These are phyloP conservation scores for Tipula lateralis DNA, from an alignment of 2,888 invertebrate species.

Conservation along the genomic window DNA sequence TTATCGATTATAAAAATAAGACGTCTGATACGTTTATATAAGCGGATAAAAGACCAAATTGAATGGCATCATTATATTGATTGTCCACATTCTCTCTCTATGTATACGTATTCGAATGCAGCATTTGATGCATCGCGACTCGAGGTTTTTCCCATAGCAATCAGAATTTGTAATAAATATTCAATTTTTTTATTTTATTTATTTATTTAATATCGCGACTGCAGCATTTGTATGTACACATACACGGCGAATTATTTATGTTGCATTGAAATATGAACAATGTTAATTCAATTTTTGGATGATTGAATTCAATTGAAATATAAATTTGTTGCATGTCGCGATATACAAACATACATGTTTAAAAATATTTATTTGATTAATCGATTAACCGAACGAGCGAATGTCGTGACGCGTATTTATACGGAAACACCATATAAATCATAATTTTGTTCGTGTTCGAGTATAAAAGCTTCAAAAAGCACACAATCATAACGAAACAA, in stretches of 20 bases:
- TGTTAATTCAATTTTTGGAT: slow-evolving; percentile 24
- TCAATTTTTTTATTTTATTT: not conserved
- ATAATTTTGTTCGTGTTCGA: no score
- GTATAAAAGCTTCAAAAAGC: not conserved
- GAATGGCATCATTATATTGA: slow-evolving; percentile 19
- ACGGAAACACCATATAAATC: not conserved
- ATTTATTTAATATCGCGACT: not conserved
- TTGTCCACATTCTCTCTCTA: not conserved
- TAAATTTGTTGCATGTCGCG: not conserved
- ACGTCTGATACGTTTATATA: not conserved
- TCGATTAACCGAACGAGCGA: not conserved
- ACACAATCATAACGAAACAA: not conserved
- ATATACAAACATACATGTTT: not conserved
- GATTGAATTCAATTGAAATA: slow-evolving; percentile 1
- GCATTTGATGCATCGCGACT: slow-evolving; percentile 3
- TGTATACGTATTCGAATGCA: not conserved
- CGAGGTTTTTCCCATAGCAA: not conserved
- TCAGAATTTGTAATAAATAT: slow-evolving; percentile 1
- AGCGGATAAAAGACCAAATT: not conserved
- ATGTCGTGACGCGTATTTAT: not conserved
- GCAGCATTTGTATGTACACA: not conserved
- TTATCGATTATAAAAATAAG: not conserved
- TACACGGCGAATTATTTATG: not conserved
- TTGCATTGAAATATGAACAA: not conserved
- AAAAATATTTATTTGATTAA: not conserved